Evolutionary conservation across 2,113 vertebrate species (phyloP).

Genomic region (Zosterops hypoxanthus): DNA sequence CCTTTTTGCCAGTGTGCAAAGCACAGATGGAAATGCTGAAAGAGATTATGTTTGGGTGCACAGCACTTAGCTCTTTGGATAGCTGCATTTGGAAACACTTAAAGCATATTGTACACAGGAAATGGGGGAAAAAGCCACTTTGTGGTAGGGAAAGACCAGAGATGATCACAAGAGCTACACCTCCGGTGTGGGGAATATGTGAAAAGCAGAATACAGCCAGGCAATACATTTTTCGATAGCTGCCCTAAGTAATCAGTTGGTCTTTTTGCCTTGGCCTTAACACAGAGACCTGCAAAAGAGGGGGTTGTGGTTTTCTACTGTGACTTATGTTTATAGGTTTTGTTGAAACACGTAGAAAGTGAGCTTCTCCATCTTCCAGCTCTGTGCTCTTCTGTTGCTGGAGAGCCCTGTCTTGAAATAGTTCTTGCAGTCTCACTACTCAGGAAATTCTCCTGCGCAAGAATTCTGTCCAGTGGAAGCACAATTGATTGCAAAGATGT

Average conservation of each 20-base stretch:
- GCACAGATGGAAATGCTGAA: not conserved
- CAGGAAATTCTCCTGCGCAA: not conserved
- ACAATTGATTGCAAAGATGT: not conserved
- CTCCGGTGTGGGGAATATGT: not conserved
- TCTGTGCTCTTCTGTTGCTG: not conserved
- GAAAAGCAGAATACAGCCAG: not conserved
- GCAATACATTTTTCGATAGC: accelerated
- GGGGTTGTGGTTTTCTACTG: not conserved
- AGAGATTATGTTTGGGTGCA: not conserved
- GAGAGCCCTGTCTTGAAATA: not conserved
- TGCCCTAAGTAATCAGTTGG: accelerated
- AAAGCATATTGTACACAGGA: not conserved
- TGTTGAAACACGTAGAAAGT: not conserved
- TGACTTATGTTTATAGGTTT: not conserved
- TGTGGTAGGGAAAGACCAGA: not conserved
- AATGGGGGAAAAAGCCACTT: not conserved
- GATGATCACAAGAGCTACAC: not conserved
- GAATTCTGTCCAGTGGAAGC: not conserved
- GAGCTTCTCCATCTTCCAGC: not conserved
- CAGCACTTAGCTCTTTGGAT: not conserved
- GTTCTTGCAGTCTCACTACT: not conserved
- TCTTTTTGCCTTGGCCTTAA: not conserved
- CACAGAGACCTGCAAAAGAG: not conserved
- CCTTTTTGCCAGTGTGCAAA: not conserved
- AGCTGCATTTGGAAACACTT: not conserved